Evolutionary conservation across 2,113 vertebrate genomes (phyloP).

Genomic region (Channa maculata): DNA sequence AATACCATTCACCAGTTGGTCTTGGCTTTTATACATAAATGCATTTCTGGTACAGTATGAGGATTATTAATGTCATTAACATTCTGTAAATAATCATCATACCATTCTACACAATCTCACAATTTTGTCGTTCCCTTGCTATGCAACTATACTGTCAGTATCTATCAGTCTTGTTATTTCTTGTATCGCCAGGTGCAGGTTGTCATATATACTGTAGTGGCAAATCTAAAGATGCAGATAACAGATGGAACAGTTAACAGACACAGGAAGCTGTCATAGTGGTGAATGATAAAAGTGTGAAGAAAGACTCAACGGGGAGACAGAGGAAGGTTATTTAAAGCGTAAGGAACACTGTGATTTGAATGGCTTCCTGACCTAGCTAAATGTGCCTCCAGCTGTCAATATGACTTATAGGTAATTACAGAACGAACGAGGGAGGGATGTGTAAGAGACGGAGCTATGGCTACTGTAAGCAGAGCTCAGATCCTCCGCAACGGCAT

Average conservation of each 20-base stretch:
- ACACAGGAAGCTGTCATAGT: constrained; percentile 66
- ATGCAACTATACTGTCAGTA: constrained; percentile 13
- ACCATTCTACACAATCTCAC: constrained; percentile 2
- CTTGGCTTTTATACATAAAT: constrained; percentile 11
- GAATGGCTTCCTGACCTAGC: constrained; percentile 56
- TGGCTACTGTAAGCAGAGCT: constrained; percentile 33
- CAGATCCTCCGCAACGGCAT: constrained; percentile 23
- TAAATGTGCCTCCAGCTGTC: constrained; percentile 59
- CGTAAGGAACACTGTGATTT: constrained; percentile 45
- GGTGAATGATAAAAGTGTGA: constrained; percentile 69
- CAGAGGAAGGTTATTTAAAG: constrained; percentile 69
- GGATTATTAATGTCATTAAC: neutral
- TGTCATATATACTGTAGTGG: constrained; percentile 47
- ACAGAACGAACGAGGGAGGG: neutral
- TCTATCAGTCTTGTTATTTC: constrained; percentile 34
- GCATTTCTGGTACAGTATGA: neutral
- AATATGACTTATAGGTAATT: constrained; percentile 55
- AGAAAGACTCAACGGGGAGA: constrained; percentile 65
- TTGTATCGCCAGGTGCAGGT: constrained; percentile 34
- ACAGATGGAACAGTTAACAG: constrained; percentile 71
- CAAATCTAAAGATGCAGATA: constrained; percentile 58
- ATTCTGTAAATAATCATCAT: neutral
- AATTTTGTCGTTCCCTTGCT: constrained; percentile 1
- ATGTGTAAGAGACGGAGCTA: constrained; percentile 9
- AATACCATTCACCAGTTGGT: constrained; percentile 7